Base-by-base conservation (phyloP, 2,113 vertebrate genomes). In the Silurus glanis region DNA sequence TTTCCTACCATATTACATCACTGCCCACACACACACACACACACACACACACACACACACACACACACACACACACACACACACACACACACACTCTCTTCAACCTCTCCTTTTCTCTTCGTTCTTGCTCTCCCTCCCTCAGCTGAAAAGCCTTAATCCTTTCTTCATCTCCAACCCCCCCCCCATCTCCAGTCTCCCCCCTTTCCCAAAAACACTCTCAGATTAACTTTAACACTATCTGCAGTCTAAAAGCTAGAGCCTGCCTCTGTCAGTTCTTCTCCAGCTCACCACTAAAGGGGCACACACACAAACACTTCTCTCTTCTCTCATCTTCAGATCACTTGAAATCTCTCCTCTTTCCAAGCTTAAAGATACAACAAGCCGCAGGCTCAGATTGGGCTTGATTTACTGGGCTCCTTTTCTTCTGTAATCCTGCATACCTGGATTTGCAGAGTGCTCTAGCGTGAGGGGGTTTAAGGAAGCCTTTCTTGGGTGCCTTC, bases 171-270 rank as follows among this genome's bases (percentile, higher is more conserved):
- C 81, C 82, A 72, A 66, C 78, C 88, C 59, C 61, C 59, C 61
- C 82, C 72, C 83, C 82, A 81, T 62, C 23, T 84, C 45, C 80
- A 14, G 61, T 12, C 85, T 78, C 6, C 85, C 87, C 89, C 81
- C 23, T 72, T 88, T 87, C 86, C 90, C 91, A 92, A 92, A 91
- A 82, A 91, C 87, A 90, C 93, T 94, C 94, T 92, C 94, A 93
- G 93, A 93, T 94, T 94, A 94, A 94, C 90, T 92, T 93, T 91
- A 94, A 93, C 92, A 93, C 90, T 93, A 93, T 92, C 91, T 92
- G 91, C 87, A 89, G 89, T 92, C 85, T 87, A 91, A 90, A 94
- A 92, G 90, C 92, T 92, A 92, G 89, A 92, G 90, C 90, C 90
- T 92, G 92, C 89, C 89, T 90, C 90, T 87, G 88, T 83, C 85